These are phyloP conservation scores for Drosophila lacertosa DNA, from an alignment of 1,140 invertebrate species.

Conservation along the genomic window DNA sequence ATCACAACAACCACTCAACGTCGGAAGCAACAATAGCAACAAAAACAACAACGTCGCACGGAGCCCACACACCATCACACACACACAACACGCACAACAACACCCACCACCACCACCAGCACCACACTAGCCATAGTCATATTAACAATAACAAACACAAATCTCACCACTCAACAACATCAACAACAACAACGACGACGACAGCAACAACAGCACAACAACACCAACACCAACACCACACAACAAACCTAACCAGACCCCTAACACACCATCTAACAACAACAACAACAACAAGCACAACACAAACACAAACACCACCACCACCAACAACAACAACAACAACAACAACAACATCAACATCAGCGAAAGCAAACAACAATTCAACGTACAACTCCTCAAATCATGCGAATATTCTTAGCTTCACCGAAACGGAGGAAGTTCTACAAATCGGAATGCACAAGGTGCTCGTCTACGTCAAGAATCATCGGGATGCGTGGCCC, in stretches of 20 bases:
- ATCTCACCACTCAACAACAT: constrained; percentile 40
- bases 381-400: constrained; percentile 80
- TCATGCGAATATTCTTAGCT: constrained; percentile 86
- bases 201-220: constrained; percentile 44
- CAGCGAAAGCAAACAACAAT: constrained; percentile 58
- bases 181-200: constrained; percentile 8
- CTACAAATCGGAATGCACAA: constrained; percentile 94
- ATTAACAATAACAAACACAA: constrained; percentile 71
- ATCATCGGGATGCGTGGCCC: constrained; percentile 95
- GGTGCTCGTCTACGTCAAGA: constrained; percentile 92
- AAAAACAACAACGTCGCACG: constrained; percentile 63
- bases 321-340: constrained; percentile 41
- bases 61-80: constrained; percentile 55
- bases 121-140: constrained; percentile 44
- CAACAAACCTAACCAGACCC: constrained; percentile 35
- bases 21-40: constrained; percentile 43
- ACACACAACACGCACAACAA: constrained; percentile 44
- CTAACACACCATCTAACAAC: constrained; percentile 55
- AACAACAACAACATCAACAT: constrained; percentile 37
- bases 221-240: constrained; percentile 16
- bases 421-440: constrained; percentile 91
- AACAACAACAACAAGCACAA: constrained; percentile 35
- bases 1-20: constrained; percentile 53
- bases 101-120: constrained; percentile 26
- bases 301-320: constrained; percentile 35